phyloP scores from a whole-genome alignment of 2,797 vertebrate genomes.

The Chloroceryle inda region DNA sequence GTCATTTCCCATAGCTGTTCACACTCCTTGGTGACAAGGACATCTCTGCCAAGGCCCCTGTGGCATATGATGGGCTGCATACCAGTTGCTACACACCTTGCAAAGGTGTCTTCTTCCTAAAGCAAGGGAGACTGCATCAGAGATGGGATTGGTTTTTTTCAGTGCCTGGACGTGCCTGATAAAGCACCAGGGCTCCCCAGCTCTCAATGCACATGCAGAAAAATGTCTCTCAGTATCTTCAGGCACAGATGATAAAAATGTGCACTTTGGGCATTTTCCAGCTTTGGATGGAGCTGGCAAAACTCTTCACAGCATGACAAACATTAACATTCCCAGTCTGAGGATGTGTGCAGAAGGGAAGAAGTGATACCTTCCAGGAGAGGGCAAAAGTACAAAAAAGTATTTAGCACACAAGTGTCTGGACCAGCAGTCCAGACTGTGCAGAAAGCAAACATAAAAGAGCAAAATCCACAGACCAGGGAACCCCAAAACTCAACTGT shows the following conservation, averaged over 20 bases:
- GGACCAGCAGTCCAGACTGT: background rate
- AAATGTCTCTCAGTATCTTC: background rate
- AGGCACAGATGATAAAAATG: background rate
- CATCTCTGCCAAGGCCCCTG: background rate
- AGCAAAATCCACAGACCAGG: background rate
- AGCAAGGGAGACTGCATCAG: background rate
- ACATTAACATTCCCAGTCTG: background rate
- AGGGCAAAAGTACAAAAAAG: background rate
- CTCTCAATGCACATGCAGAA: background rate
- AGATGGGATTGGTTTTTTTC: background rate
- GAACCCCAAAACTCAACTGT: background rate
- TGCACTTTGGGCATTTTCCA: background rate
- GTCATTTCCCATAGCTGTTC: background rate
- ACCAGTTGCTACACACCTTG: background rate
- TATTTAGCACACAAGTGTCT: background rate
- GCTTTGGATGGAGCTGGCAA: background rate
- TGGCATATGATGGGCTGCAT: background rate
- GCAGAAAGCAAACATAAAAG: background rate
- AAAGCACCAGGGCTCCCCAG: background rate
- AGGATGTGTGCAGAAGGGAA: background rate
- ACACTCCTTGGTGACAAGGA: background rate
- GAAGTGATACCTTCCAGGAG: background rate
- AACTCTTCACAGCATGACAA: background rate
- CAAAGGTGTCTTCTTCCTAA: background rate
- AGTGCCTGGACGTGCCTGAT: background rate